phyloP scores from a whole-genome alignment of 2,888 invertebrate species.

The Noctua fimbriata region DNA sequence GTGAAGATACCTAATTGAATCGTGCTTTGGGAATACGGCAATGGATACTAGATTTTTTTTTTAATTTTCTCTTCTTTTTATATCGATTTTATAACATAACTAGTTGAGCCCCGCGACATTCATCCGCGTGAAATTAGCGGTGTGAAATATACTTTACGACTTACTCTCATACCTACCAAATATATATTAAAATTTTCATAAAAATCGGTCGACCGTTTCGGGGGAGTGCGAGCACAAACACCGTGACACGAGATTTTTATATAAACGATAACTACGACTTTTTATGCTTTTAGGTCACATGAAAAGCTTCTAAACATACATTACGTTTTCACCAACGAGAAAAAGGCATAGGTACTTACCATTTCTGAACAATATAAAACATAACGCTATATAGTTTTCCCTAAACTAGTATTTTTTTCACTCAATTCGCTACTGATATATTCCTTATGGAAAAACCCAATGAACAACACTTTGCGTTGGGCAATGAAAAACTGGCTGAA shows the following conservation, averaged over 20 bases:
- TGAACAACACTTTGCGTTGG: neutral
- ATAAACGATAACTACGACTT: neutral
- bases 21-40: neutral
- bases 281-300: neutral
- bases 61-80: neutral
- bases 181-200: too few relatives aligned
- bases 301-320: neutral
- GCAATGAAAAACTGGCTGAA: slow-evolving; percentile 5
- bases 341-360: neutral
- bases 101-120: too few relatives aligned
- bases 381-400: neutral
- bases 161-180: too few relatives aligned
- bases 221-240: too few relatives aligned
- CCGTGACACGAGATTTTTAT: too few relatives aligned
- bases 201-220: too few relatives aligned
- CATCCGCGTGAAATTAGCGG: too few relatives aligned
- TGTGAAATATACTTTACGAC: too few relatives aligned
- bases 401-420: neutral
- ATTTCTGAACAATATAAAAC: neutral
- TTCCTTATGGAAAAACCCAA: neutral
- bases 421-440: neutral
- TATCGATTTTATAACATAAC: too few relatives aligned
- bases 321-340: neutral
- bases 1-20: slow-evolving; percentile 17
- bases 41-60: neutral